These are phyloP conservation scores for Nymphalis polychloros DNA, from an alignment of 2,888 invertebrate species.

Conservation along the genomic window DNA sequence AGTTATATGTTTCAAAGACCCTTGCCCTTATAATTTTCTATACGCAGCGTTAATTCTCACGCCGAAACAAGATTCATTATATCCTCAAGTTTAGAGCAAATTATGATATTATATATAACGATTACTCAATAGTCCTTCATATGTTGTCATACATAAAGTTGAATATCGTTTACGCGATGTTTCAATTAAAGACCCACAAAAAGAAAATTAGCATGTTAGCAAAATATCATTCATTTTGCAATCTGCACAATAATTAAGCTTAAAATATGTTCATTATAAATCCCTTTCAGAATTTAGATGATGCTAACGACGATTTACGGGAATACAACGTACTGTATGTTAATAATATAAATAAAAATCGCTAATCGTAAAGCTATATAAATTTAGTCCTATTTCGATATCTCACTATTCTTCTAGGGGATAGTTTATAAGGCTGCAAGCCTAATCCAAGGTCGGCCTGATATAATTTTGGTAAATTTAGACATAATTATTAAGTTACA, in stretches of 20 bases:
- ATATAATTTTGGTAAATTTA: no score
- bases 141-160: neutral
- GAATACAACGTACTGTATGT: neutral
- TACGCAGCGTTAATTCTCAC: slow-evolving; percentile 18
- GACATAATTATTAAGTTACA: no score
- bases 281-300: slow-evolving; percentile 20
- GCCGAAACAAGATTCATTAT: slow-evolving; percentile 22
- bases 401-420: no score
- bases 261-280: slow-evolving; percentile 28
- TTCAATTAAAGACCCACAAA: slow-evolving; percentile 10
- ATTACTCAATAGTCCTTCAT: neutral
- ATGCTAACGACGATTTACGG: slow-evolving; percentile 15
- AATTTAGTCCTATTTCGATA: no score
- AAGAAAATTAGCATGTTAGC: slow-evolving; percentile 17
- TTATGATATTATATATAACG: slow-evolving; percentile 14
- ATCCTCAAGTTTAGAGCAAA: slow-evolving; percentile 21
- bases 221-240: slow-evolving; percentile 22
- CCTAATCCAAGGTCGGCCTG: no score
- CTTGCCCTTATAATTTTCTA: slow-evolving; percentile 14
- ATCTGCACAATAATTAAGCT: slow-evolving; percentile 26
- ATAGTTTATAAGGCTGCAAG: no score
- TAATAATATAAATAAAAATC: neutral
- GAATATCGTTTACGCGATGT: neutral
- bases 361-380: no score
- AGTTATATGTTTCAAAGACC: slow-evolving; percentile 12